Base-by-base conservation (phyloP, 2,113 vertebrate genomes). In the Rhinolophus sinicus region DNA sequence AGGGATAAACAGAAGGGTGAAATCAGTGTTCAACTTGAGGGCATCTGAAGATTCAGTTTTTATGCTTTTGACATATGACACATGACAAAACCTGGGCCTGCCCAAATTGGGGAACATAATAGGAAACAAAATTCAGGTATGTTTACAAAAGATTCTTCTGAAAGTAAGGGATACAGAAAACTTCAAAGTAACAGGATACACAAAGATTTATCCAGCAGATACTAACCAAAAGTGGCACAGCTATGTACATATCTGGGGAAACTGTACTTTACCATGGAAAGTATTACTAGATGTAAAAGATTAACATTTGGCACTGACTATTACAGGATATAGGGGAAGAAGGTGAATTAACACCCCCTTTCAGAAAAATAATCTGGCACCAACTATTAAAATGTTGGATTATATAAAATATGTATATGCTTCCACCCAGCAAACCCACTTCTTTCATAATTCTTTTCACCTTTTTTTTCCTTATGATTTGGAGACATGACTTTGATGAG, bases 81-180 rank as follows among this genome's bases (percentile, higher is more conserved):
- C 18, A 87, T 82, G 65, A 28, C 35, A 81, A 92, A 94, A 30
- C 56, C 24, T 22, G 18, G 24, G 11, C 28, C 28, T 86, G 11
- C 52, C 47, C 56, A 86, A 72, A 19, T 26, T 76, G n/a, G 40
- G 40, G 7, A 72, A 10, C 33, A 58, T 47, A 88, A 77, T 12
- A 93, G 22, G n/a, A 88, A 89, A 81, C 77, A 78, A 95, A 88
- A 96, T 83, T 88, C 21, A 86, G 13, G n/a, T 85, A n/a, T 76
- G 3, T 52, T 76, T 93, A 90, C 26, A 54, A 85, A 83, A 13
- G 28, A 93, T 54, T 93, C 78, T 60, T 65, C 24, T 93, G 72
- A 95, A 85, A 93, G n/a, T 60, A 67, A 62, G 58, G 6, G 13
- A 88, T 44, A 77, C 8, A 76, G 28, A 88, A 88, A 94, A 33